These are phyloP conservation scores for Oreochromis tanganicae DNA, from an alignment of 2,113 vertebrate species.

Conservation along the genomic window DNA sequence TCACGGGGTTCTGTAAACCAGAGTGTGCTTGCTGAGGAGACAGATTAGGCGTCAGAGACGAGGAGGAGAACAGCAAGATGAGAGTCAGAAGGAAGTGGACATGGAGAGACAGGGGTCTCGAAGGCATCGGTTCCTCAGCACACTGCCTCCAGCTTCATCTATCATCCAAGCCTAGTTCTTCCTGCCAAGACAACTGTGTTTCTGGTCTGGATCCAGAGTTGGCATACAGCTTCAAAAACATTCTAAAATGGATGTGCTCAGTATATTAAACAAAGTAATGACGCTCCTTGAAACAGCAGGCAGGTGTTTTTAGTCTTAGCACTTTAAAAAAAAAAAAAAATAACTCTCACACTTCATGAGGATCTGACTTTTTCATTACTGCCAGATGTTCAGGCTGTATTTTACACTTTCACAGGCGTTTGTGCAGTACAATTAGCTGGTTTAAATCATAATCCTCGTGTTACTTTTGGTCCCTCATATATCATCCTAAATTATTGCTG, in stretches of 20 bases:
- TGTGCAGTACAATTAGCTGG: background rate
- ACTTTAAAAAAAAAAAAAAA: background rate
- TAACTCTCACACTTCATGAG: background rate
- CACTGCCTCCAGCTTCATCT: conserved; percentile 41
- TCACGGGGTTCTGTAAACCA: conserved; percentile 30
- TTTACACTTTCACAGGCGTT: background rate
- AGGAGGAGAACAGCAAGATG: conserved; percentile 16
- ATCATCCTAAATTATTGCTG: background rate
- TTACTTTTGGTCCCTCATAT: background rate
- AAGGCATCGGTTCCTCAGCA: conserved; percentile 36
- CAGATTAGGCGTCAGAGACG: conserved; percentile 39
- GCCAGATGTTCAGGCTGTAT: background rate
- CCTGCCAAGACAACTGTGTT: conserved; percentile 25
- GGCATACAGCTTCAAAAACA: conserved; percentile 25
- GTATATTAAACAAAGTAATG: conserved; percentile 27
- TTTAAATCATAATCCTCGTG: background rate
- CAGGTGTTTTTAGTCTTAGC: background rate
- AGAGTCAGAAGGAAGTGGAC: conserved; percentile 30
- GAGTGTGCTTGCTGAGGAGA: conserved; percentile 31
- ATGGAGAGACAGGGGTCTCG: conserved; percentile 34
- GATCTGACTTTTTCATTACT: background rate
- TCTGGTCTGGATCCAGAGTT: conserved; percentile 40
- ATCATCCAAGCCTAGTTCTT: conserved; percentile 48
- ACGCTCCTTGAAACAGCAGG: conserved; percentile 11
- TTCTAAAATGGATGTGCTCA: conserved; percentile 16